Base-by-base conservation (phyloP, 92 coral and sea anemone species). In the Heliopora coerulea region DNA sequence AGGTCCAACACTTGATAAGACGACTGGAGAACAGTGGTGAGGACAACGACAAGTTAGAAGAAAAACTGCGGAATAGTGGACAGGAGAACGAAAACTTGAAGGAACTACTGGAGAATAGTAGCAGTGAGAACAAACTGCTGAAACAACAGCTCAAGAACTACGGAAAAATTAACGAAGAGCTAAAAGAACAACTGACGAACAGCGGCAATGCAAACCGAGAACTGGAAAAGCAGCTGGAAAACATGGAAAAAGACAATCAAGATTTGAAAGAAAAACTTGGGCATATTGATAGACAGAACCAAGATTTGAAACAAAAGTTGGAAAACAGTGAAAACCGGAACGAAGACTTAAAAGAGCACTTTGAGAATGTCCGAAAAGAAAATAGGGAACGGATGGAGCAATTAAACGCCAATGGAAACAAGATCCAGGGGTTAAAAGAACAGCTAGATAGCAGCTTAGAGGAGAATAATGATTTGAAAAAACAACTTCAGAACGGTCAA, bases 401-500 rank as follows among this genome's bases (percentile, higher is more conserved):
- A 10, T 29, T 68, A 12, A 28, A 50, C 2, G 18, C 27, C 54
- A 42, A 23, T 46, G 60, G 5, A 6, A 48, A 25, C 40, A 14
- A 68, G 49, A 68, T n/a, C n/a, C 59, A 46, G 1, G 67, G 32
- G 33, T 57, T 44, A 20, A 40, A 73, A 31, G 18, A 57, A 73
- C 65, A 27, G 25, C 10, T 56, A 24, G 54, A 29, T 14, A 35
- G 56, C 21, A 40, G 24, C 1, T 28, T 15, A 29, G 37, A 73
- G 8, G 67, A 25, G 42, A 24, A 21, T 13, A 34, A 73, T 39
- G 65, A 57, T 5, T 57, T 73, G 25, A 27, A 56, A 11, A 15
- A 32, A 4, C 27, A 65, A 40, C 34, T 65, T 10, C 11, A 33
- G 56, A 21, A 19, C 35, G 17, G 58, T 50, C 4, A 3, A 5